A percentile compares a stretch with the other conserved stretches of the same genome.
Conservation (phyloP, 2,113 vertebrate genomes). For the Stigmatopora argus region DNA sequence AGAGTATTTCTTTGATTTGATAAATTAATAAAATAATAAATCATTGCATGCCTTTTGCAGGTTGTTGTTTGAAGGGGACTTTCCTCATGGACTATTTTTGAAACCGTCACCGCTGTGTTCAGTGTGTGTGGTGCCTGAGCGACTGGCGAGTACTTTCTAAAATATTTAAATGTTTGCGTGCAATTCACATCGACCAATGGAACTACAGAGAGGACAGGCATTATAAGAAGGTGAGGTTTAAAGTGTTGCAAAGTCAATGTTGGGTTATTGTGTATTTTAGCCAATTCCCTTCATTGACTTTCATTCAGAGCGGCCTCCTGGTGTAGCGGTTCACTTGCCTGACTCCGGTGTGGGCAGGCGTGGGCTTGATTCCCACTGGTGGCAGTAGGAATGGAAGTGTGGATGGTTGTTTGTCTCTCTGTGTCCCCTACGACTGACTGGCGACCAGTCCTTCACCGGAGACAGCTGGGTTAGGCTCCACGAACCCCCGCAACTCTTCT, state of each 20-base stretch:
- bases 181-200: conserved; percentile 53
- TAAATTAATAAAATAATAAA: conserved; percentile 77
- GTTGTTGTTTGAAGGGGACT: conserved; percentile 50
- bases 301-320: neutral
- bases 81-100: conserved; percentile 74
- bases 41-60: conserved; percentile 66
- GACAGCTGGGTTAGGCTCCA: no score
- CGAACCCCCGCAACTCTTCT: no score
- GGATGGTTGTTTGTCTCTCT: no score
- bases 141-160: conserved; percentile 46
- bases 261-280: conserved; percentile 1
- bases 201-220: conserved; percentile 15
- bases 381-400: no score
- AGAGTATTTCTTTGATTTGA: conserved; percentile 64
- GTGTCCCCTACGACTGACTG: no score
- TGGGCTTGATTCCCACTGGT: no score
- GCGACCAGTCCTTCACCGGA: no score
- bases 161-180: conserved; percentile 73
- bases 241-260: neutral
- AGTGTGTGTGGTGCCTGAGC: neutral
- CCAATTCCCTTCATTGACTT: neutral
- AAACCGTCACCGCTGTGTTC: conserved; percentile 56
- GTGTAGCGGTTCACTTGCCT: no score
- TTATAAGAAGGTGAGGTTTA: conserved; percentile 3
- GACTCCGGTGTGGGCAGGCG: no score